Conservation (phyloP, 2,113 vertebrate species). For the Bos javanicus region DNA sequence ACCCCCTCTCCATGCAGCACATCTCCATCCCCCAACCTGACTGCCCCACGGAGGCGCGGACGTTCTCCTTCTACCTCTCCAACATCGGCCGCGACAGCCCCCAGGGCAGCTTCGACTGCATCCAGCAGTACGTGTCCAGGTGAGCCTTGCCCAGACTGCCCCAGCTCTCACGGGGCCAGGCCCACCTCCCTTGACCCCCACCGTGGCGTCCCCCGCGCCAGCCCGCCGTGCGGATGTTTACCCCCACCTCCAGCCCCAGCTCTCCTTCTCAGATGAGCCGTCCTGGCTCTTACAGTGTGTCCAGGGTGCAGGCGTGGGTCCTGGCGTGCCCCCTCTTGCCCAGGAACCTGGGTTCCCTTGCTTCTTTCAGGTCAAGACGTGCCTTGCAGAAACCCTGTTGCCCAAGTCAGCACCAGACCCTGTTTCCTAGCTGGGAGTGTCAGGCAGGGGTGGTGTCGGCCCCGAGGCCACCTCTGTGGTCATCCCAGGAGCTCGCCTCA, state of each 20-base stretch:
- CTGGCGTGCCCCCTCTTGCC: neutral
- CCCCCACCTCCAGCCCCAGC: neutral
- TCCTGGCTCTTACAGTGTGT: neutral
- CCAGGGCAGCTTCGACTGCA: slow-evolving; percentile 97
- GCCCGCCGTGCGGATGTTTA: neutral
- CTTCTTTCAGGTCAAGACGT: neutral
- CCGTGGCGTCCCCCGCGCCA: neutral
- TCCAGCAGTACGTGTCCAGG: slow-evolving; percentile 97
- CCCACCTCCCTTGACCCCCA: neutral
- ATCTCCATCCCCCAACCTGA: slow-evolving; percentile 91
- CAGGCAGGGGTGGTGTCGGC: fast-evolving
- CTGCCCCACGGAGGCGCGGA: slow-evolving; percentile 83
- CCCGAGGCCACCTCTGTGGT: neutral
- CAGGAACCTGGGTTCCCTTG: neutral
- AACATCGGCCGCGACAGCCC: slow-evolving; percentile 96
- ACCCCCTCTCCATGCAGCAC: slow-evolving; percentile 82
- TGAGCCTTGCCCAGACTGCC: slow-evolving; percentile 67
- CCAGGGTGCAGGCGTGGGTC: neutral
- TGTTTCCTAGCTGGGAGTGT: neutral
- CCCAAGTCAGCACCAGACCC: neutral
- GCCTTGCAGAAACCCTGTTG: neutral
- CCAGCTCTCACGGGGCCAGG: neutral
- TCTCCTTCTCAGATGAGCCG: too few species aligned
- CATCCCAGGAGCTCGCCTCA: neutral
- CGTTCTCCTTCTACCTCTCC: slow-evolving; percentile 95